Conservation (phyloP, 2,797 vertebrate species). For the Protosalanx chinensis region DNA sequence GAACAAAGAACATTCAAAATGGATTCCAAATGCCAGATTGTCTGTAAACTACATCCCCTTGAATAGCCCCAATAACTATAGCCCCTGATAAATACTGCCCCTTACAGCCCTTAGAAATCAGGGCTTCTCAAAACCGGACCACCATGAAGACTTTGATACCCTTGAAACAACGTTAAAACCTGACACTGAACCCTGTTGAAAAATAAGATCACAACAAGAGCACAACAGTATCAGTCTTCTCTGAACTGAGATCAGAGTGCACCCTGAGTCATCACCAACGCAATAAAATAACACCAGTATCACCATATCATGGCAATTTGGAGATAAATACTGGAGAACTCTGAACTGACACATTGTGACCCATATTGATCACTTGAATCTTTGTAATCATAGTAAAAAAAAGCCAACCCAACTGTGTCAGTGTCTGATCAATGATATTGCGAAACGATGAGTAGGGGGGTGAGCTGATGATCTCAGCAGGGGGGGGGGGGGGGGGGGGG, state of each 20-base stretch:
- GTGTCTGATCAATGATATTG: neutral
- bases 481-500: constrained; percentile 42
- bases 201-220: neutral
- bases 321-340: neutral
- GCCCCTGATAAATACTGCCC: too few relatives aligned
- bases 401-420: neutral
- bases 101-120: too few relatives aligned
- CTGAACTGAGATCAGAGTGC: constrained; percentile 39
- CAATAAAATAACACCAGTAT: constrained; percentile 9
- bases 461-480: neutral
- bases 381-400: neutral
- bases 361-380: neutral
- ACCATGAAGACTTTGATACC: too few relatives aligned
- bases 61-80: too few relatives aligned
- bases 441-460: neutral
- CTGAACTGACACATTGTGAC: neutral
- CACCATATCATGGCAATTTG: neutral
- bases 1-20: too few relatives aligned
- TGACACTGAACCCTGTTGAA: too few relatives aligned
- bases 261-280: neutral
- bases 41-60: too few relatives aligned
- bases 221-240: neutral
- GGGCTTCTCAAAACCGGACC: too few relatives aligned
- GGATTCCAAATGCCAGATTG: too few relatives aligned
- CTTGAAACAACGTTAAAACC: too few relatives aligned